Percentiles rank a stretch among this genome's conserved stretches.
Conservation (phyloP, 2,888 invertebrate genomes). For the Parnassius glacialis region DNA sequence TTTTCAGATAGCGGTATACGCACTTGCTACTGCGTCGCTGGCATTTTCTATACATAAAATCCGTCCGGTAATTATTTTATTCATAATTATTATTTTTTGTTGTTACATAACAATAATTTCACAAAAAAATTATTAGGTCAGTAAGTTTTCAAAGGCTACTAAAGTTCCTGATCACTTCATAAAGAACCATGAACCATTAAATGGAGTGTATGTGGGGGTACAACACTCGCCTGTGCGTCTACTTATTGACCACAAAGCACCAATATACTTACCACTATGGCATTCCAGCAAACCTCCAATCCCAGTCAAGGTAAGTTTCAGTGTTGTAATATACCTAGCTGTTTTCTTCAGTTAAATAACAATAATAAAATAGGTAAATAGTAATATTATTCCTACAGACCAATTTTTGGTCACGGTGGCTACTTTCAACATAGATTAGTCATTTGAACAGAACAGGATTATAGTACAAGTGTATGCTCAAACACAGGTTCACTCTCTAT, state of each 20-base stretch:
- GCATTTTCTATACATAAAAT: slow-evolving; percentile 80
- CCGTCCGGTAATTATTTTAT: slow-evolving; percentile 76
- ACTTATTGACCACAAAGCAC: slow-evolving; percentile 79
- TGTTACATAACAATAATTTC: slow-evolving; percentile 61
- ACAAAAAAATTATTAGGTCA: slow-evolving; percentile 66
- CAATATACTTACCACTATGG: slow-evolving; percentile 77
- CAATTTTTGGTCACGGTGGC: too few species aligned
- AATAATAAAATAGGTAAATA: too few species aligned
- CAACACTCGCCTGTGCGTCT: slow-evolving; percentile 76
- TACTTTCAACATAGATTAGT: too few species aligned
- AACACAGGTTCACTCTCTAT: too few species aligned
- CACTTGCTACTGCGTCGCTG: slow-evolving; percentile 78
- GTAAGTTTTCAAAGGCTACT: slow-evolving; percentile 81
- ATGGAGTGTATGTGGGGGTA: slow-evolving; percentile 73
- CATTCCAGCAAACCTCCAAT: slow-evolving; percentile 73
- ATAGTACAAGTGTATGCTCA: too few species aligned
- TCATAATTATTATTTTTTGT: slow-evolving; percentile 27
- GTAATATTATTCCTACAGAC: too few species aligned
- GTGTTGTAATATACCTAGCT: neutral
- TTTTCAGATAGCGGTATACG: slow-evolving; percentile 81
- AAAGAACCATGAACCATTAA: slow-evolving; percentile 69
- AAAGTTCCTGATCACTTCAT: slow-evolving; percentile 82
- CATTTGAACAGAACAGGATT: too few species aligned
- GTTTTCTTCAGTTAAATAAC: too few species aligned
- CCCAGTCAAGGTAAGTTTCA: slow-evolving; percentile 69